Evolutionary conservation across 2,888 invertebrate species (phyloP).

Genomic region (Malthinus seriepunctatus): DNA sequence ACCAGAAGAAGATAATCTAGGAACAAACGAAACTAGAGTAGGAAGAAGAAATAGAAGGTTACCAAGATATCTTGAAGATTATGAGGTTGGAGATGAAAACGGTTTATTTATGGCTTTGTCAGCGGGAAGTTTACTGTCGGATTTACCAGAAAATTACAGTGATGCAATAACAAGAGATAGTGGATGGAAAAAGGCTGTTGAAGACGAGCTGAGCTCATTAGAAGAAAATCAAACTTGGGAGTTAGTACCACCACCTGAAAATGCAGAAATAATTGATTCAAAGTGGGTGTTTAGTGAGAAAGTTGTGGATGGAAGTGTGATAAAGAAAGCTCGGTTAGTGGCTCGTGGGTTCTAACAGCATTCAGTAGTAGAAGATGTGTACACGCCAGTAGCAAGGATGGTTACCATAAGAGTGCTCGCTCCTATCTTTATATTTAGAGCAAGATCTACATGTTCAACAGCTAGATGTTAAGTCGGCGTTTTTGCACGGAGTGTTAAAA

Average conservation of each 20-base stretch:
- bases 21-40: background rate
- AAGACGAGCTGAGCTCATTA: background rate
- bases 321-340: background rate
- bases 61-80: too few relatives aligned
- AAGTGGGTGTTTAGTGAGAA: constrained; percentile 1
- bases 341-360: background rate
- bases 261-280: background rate
- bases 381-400: background rate
- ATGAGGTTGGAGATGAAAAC: too few relatives aligned
- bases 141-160: too few relatives aligned
- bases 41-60: background rate
- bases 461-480: background rate
- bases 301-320: background rate
- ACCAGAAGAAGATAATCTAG: background rate
- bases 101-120: too few relatives aligned
- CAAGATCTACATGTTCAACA: background rate
- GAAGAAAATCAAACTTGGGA: background rate
- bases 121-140: too few relatives aligned
- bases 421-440: too few relatives aligned
- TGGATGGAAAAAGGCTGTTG: background rate
- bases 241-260: background rate
- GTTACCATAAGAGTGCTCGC: background rate
- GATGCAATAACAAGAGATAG: too few relatives aligned
- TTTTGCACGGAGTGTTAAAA: background rate
- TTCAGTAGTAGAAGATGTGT: background rate